Conservation (phyloP, 92 coral and sea anemone genomes). For the Epizoanthus scotinus region DNA sequence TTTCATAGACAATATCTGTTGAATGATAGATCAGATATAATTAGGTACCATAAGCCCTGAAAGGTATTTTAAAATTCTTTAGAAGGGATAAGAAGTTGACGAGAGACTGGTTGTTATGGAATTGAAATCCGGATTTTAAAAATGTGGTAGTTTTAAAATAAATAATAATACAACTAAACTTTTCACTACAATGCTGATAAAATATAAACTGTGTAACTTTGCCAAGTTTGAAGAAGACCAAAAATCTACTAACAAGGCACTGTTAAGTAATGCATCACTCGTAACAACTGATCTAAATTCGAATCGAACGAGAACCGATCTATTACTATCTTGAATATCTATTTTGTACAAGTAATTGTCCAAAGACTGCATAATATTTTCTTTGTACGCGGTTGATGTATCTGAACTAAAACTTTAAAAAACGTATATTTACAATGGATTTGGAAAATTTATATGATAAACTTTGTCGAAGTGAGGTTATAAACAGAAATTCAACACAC, state of each 20-base stretch:
- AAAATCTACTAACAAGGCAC: no score
- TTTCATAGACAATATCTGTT: not conserved
- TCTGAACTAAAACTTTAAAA: no score
- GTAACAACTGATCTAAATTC: no score
- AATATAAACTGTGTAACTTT: not conserved
- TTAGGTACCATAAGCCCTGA: not conserved
- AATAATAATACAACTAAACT: not conserved
- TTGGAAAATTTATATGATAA: not conserved
- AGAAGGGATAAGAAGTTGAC: slow-evolving; percentile 22
- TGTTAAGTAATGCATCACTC: no score
- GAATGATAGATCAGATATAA: not conserved
- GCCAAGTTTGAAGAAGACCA: not conserved
- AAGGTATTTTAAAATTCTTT: slow-evolving; percentile 13
- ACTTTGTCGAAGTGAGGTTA: not conserved
- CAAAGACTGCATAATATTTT: no score
- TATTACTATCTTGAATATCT: no score
- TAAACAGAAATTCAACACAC: not conserved
- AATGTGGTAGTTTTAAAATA: not conserved
- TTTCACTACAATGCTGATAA: slow-evolving; percentile 5
- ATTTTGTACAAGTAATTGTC: no score
- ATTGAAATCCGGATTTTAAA: slow-evolving; percentile 23
- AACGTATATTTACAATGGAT: not conserved
- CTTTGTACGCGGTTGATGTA: no score
- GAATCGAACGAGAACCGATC: no score
- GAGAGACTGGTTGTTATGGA: slow-evolving; percentile 26